Evolutionary conservation across 2,888 invertebrate genomes (phyloP).

Genomic region (Glomeris marginata): DNA sequence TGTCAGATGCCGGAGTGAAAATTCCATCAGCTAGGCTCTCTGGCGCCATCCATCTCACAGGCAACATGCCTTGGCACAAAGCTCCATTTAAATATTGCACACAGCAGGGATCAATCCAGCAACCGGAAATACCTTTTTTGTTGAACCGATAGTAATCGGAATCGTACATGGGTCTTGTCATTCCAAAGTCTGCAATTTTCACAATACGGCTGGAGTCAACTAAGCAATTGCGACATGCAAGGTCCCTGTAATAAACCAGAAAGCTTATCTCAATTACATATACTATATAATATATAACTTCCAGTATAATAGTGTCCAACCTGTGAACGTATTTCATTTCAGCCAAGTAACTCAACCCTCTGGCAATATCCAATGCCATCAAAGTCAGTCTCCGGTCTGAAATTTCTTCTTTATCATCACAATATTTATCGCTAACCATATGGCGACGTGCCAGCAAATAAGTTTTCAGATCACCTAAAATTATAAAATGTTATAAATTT

Average conservation of each 20-base stretch:
- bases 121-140: conserved; percentile 44
- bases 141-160: conserved; percentile 80
- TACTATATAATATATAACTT: conserved; percentile 1
- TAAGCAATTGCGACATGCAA: conserved; percentile 62
- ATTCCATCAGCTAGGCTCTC: conserved; percentile 67
- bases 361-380: conserved; percentile 76
- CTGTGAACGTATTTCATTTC: conserved; percentile 71
- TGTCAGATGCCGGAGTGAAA: conserved; percentile 72
- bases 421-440: conserved; percentile 47
- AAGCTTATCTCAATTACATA: not conserved
- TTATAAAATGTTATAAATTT: not conserved
- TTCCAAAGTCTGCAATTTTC: conserved; percentile 76
- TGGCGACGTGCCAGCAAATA: conserved; percentile 71
- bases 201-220: conserved; percentile 55
- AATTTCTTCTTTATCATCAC: conserved; percentile 57
- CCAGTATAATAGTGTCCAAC: conserved; percentile 24
- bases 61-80: conserved; percentile 46
- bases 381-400: conserved; percentile 60
- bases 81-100: conserved; percentile 3
- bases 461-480: conserved; percentile 63
- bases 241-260: conserved; percentile 43
- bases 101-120: not conserved
- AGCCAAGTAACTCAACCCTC: conserved; percentile 69
- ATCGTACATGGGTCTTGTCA: conserved; percentile 75
- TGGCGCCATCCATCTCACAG: conserved; percentile 87